phyloP scores from a whole-genome alignment of 2,113 vertebrate genomes.

The Egretta garzetta region DNA sequence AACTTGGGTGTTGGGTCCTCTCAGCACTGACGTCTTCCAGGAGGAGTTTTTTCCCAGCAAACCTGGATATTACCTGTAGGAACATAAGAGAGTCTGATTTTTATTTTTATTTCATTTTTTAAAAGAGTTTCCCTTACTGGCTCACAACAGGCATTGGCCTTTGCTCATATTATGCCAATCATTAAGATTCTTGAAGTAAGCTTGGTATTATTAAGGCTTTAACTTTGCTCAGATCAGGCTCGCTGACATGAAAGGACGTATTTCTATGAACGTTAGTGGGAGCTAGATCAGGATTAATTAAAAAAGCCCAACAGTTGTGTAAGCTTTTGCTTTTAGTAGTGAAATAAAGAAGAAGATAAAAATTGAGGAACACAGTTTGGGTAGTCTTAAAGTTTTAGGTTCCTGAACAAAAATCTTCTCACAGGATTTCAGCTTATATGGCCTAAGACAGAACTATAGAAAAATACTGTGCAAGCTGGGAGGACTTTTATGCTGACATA shows the following conservation, averaged over 20 bases:
- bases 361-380: not conserved
- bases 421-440: not conserved
- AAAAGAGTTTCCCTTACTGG: not conserved
- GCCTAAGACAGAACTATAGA: not conserved
- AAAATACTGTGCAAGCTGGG: not conserved
- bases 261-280: not conserved
- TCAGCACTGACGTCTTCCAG: not conserved
- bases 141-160: not conserved
- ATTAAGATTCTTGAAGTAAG: not conserved
- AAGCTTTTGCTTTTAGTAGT: not conserved
- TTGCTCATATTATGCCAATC: not conserved
- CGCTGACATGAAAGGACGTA: not conserved
- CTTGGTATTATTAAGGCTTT: not conserved
- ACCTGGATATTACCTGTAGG: not conserved
- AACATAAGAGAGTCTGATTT: not conserved
- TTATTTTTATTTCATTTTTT: not conserved
- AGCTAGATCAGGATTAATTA: not conserved
- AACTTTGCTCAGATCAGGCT: not conserved
- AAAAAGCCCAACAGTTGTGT: not conserved
- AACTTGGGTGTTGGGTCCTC: not conserved
- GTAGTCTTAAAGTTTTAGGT: not conserved
- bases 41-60: not conserved
- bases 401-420: not conserved
- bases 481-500: constrained; percentile 1
- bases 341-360: not conserved